Base-by-base conservation (phyloP, 2,113 vertebrate species). In the Phaethornis superciliosus region DNA sequence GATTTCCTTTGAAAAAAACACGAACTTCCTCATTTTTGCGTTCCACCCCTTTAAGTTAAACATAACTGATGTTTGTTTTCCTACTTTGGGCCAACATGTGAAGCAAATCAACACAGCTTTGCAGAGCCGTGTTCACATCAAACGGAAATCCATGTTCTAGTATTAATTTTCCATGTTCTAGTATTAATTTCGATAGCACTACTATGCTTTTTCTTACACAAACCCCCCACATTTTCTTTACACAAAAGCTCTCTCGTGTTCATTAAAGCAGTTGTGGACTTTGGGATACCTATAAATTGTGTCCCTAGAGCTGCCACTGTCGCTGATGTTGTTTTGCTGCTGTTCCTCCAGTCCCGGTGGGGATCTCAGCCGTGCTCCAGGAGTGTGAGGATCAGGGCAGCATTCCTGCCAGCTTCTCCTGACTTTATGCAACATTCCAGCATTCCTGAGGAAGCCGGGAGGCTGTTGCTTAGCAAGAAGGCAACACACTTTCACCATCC, bases 401-500 rank as follows among this genome's bases (percentile, higher is more conserved):
- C 7, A 19, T 28, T 51, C 54, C 19, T 65, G 44, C 14, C 37
- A 15, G 30, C 30, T 81, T 40, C 32, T 32, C 2, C 1, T 32
- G 70, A 49, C 30, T 27, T 32, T 56, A 22, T 42, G 14, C 24
- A 62, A 19, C 26, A 87, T 15, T 14, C 18, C 24, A 6, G 15
- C 28, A 76, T 65, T 67, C 40, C 49, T 40, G 2, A 28, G 12
- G 12, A 44, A 4, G 9, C 1, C 37, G 14, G 44, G 46, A 35
- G 10, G 27, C 13, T 32, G 15, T 2, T 52, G 19, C 26, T 84
- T 15, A 6, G 26, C n/a, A 30, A 33, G 22, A 27, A 44, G 46
- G 2, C 1, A 18, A 52, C 0, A 32, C 2, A 5, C 3, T 35
- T 74, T 33, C 22, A 35, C 16, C 19, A 17, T 4, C 5, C 17